phyloP scores from a whole-genome alignment of 2,797 vertebrate genomes.

The Ataeniobius toweri region DNA sequence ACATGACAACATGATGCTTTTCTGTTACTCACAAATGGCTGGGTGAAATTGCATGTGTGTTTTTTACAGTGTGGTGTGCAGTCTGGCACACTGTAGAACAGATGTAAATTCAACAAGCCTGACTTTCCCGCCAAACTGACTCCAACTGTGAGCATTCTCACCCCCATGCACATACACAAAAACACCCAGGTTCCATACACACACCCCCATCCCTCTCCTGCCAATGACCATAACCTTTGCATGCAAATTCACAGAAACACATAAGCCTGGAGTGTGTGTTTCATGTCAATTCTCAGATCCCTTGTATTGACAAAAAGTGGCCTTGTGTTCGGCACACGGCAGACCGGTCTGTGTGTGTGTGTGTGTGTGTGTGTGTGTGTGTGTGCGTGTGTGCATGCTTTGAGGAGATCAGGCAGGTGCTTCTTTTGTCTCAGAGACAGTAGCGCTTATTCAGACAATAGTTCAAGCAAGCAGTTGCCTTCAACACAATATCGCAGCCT shows the following conservation, averaged over 20 bases:
- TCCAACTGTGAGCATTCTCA: conserved; percentile 73
- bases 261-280: conserved; percentile 24
- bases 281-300: conserved; percentile 38
- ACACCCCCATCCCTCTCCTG: conserved; percentile 19
- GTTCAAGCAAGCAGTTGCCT: conserved; percentile 62
- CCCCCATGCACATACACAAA: conserved; percentile 30
- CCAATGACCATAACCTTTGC: conserved; percentile 33
- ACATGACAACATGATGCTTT: conserved; percentile 81
- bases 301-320: conserved; percentile 73
- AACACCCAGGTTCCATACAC: conserved; percentile 22
- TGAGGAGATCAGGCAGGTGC: conserved; percentile 85
- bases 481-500: conserved; percentile 48
- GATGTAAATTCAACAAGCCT: conserved; percentile 86
- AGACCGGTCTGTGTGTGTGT: conserved; percentile 63
- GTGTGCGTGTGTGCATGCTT: conserved; percentile 4
- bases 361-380: conserved; percentile 48
- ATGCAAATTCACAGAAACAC: conserved; percentile 29
- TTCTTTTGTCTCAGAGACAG: conserved; percentile 84
- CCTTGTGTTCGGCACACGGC: conserved; percentile 88
- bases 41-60: conserved; percentile 44
- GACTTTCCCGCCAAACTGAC: conserved; percentile 70
- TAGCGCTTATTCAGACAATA: conserved; percentile 80
- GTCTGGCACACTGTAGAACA: conserved; percentile 77
- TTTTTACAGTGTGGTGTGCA: conserved; percentile 54
- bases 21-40: conserved; percentile 78